Evolutionary conservation across 2,888 invertebrate genomes (phyloP).

Genomic region (Merodon equestris): DNA sequence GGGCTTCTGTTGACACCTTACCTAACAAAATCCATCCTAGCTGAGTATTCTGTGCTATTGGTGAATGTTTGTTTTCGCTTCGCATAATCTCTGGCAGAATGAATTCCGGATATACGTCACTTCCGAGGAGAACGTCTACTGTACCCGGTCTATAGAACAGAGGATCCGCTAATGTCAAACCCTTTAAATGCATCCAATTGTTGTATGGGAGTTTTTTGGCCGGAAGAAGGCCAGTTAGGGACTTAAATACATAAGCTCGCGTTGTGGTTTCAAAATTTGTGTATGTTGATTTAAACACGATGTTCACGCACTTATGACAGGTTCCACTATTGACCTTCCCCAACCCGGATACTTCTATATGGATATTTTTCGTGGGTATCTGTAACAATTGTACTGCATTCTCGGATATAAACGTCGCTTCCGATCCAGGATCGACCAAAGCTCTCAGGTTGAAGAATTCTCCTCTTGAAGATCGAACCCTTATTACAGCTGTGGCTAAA

Average conservation of each 20-base stretch:
- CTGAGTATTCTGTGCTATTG: slow-evolving; percentile 18
- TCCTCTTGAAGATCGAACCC: slow-evolving; percentile 4
- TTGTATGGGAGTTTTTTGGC: slow-evolving; percentile 3
- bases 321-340: slow-evolving; percentile 19
- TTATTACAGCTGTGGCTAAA: slow-evolving; percentile 17
- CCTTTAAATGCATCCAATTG: slow-evolving; percentile 12
- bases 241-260: slow-evolving; percentile 11
- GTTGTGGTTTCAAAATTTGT: slow-evolving; percentile 6
- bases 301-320: slow-evolving; percentile 11
- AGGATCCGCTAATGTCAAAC: slow-evolving; percentile 22
- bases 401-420: slow-evolving; percentile 14
- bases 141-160: neutral
- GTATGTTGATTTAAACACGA: slow-evolving; percentile 8
- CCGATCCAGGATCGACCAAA: slow-evolving; percentile 19
- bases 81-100: slow-evolving; percentile 11
- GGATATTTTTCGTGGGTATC: neutral
- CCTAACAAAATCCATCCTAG: slow-evolving; percentile 16
- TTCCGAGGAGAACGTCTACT: slow-evolving; percentile 17
- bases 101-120: slow-evolving; percentile 14
- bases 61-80: neutral
- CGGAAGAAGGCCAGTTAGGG: slow-evolving; percentile 17
- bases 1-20: neutral
- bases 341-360: slow-evolving; percentile 17
- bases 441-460: neutral
- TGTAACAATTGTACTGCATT: slow-evolving; percentile 4